These are phyloP conservation scores for Alcis repandata DNA, from an alignment of 2,888 invertebrate species.

Conservation along the genomic window DNA sequence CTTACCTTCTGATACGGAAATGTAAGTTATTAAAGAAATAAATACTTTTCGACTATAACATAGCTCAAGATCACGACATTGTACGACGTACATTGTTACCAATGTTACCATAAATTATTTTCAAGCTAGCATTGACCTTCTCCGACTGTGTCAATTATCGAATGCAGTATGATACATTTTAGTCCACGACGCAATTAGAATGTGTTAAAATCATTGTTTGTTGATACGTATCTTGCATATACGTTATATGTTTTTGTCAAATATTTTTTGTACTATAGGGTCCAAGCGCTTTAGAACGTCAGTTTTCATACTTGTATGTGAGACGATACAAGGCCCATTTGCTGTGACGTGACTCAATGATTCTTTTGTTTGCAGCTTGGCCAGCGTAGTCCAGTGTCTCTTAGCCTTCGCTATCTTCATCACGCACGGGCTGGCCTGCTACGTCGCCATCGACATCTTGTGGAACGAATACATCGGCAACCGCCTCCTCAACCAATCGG, in stretches of 20 bases:
- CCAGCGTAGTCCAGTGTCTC: slow-evolving; percentile 90
- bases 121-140: not conserved
- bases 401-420: slow-evolving; percentile 94
- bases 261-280: not conserved
- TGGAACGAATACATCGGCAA: slow-evolving; percentile 92
- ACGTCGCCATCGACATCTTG: slow-evolving; percentile 97
- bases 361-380: slow-evolving; percentile 81
- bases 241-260: not conserved
- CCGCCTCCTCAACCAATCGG: slow-evolving; percentile 84
- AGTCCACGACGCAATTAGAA: not conserved
- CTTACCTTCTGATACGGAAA: slow-evolving; percentile 88
- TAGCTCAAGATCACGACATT: too few species aligned
- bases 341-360: not conserved
- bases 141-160: not conserved
- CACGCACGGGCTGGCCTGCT: slow-evolving; percentile 97
- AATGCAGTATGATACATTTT: not conserved
- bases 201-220: not conserved
- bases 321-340: not conserved
- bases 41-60: too few species aligned
- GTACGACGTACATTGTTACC: too few species aligned
- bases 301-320: not conserved
- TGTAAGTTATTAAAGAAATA: slow-evolving; percentile 79
- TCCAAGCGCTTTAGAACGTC: not conserved
- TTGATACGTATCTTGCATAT: too few species aligned
- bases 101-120: too few species aligned